These are phyloP conservation scores for Pilophorus perplexus DNA, from an alignment of 2,888 invertebrate genomes.

Conservation along the genomic window DNA sequence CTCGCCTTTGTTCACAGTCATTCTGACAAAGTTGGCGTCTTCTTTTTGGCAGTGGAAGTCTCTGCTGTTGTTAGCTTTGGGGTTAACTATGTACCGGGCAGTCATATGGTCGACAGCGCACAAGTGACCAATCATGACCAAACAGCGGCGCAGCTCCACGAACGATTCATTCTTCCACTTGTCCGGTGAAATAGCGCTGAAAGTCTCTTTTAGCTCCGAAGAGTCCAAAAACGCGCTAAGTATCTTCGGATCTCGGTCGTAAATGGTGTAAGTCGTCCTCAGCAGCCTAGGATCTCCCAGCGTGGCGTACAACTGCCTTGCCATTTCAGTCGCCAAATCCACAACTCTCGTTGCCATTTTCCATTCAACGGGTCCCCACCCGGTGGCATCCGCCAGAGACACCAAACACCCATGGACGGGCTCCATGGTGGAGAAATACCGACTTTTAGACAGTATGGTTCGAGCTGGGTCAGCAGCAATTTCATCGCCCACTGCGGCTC, in stretches of 20 bases:
- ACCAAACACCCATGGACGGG: conserved; percentile 1
- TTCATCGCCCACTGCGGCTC: conserved; percentile 19
- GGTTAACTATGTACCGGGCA: conserved; percentile 23
- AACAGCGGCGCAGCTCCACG: conserved; percentile 31
- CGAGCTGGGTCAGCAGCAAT: conserved; percentile 17
- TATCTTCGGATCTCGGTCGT: conserved; percentile 34
- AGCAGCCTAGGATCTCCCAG: conserved; percentile 30
- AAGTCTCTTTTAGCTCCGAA: neutral
- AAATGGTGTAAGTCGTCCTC: conserved; percentile 29
- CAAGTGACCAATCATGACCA: conserved; percentile 21
- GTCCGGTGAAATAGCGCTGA: conserved; percentile 17
- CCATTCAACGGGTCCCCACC: conserved; percentile 4
- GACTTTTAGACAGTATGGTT: conserved; percentile 20
- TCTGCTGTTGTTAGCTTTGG: neutral
- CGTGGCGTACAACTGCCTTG: conserved; percentile 27
- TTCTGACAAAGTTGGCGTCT: neutral
- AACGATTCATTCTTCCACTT: conserved; percentile 31
- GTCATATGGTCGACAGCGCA: conserved; percentile 18
- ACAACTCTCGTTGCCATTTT: conserved; percentile 10
- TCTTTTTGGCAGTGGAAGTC: conserved; percentile 10
- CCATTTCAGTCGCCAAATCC: conserved; percentile 20
- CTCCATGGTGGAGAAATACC: conserved; percentile 24
- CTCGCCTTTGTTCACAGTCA: neutral
- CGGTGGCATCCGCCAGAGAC: neutral
- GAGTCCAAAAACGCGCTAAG: conserved; percentile 7